These are phyloP conservation scores for Schizotus pectinicornis DNA, from an alignment of 2,888 invertebrate genomes.

Conservation along the genomic window DNA sequence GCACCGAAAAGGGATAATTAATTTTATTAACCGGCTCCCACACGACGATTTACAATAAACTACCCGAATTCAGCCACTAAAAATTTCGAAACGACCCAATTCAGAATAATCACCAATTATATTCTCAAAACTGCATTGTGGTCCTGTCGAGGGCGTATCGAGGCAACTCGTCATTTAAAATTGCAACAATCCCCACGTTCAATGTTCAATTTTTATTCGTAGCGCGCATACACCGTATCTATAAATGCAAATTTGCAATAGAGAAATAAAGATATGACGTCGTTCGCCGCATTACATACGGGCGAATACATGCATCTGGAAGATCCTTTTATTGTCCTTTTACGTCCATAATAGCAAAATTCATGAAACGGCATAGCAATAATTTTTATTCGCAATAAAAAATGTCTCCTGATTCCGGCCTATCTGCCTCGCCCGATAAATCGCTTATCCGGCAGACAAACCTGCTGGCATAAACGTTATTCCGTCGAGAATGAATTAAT, in stretches of 20 bases:
- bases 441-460: too few relatives aligned
- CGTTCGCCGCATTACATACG: slow-evolving; percentile 29
- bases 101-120: too few relatives aligned
- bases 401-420: slow-evolving; percentile 20
- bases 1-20: slow-evolving; percentile 29
- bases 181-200: slow-evolving; percentile 17
- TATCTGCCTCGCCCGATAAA: too few relatives aligned
- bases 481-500: slow-evolving; percentile 41
- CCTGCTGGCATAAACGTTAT: slow-evolving; percentile 31
- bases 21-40: slow-evolving; percentile 11
- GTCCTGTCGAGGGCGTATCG: too few relatives aligned
- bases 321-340: slow-evolving; percentile 37
- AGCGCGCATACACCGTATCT: slow-evolving; percentile 32
- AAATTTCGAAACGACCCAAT: too few relatives aligned
- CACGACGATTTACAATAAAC: background rate
- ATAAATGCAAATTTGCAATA: slow-evolving; percentile 38
- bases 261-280: slow-evolving; percentile 35
- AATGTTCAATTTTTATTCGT: slow-evolving; percentile 33
- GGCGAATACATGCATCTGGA: slow-evolving; percentile 34
- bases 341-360: slow-evolving; percentile 34
- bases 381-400: slow-evolving; percentile 29
- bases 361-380: slow-evolving; percentile 30
- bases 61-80: too few relatives aligned
- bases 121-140: too few relatives aligned
- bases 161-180: background rate